Evolutionary conservation across 2,797 vertebrate genomes (phyloP).

Genomic region (Gila robusta): DNA sequence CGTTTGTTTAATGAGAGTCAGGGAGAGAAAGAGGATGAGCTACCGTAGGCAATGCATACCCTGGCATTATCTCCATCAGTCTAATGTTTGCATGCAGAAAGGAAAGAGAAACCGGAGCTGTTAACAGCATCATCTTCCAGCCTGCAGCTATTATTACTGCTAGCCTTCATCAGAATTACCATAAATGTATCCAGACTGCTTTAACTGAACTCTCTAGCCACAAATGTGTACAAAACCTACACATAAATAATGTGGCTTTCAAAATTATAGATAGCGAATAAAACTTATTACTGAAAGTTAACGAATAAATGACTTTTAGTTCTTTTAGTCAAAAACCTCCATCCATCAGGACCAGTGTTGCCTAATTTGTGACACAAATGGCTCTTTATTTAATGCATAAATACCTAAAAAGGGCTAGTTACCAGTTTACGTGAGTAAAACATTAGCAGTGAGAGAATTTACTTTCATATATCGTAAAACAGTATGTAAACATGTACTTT

Average conservation of each 20-base stretch:
- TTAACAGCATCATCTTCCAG: slow-evolving; percentile 73
- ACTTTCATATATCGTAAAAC: not conserved
- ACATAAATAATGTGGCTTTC: not conserved
- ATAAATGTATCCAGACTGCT: slow-evolving; percentile 81
- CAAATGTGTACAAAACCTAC: slow-evolving; percentile 80
- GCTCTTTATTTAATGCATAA: not conserved
- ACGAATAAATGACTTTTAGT: not conserved
- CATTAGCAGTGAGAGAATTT: not conserved
- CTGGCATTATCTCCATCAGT: slow-evolving; percentile 84
- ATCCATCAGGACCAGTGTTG: not conserved
- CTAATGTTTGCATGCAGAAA: slow-evolving; percentile 73
- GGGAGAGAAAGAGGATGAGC: slow-evolving; percentile 32
- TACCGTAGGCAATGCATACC: slow-evolving; percentile 79
- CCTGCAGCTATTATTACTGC: slow-evolving; percentile 76
- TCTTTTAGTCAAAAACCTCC: not conserved
- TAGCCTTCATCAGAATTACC: slow-evolving; percentile 82
- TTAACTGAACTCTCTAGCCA: slow-evolving; percentile 73
- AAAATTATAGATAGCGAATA: not conserved
- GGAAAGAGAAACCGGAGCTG: slow-evolving; percentile 73
- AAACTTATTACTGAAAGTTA: not conserved
- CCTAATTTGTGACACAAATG: not conserved
- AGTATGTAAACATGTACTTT: not conserved
- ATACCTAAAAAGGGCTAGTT: not conserved
- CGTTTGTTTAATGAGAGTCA: slow-evolving; percentile 17
- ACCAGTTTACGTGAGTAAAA: not conserved